Conservation (phyloP, 2,113 vertebrate species). For the Blennius ocellaris region DNA sequence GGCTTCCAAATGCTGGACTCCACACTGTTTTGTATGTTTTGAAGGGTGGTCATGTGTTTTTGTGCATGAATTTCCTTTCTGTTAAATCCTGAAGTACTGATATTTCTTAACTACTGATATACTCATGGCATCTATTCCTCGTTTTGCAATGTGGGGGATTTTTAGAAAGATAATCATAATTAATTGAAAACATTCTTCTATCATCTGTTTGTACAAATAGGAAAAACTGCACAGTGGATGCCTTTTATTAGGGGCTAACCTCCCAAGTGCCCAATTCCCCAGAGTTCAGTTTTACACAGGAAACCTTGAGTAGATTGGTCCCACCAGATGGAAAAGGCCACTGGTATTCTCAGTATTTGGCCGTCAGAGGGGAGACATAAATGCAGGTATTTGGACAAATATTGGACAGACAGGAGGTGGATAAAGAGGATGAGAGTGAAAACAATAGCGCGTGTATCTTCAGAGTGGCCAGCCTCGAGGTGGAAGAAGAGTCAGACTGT, state of each 20-base stretch:
- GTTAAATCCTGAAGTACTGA: not conserved
- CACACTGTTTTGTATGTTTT: no score
- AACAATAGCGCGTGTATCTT: constrained; percentile 73
- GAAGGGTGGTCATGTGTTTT: no score
- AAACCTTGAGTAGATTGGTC: constrained; percentile 53
- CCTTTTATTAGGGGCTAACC: constrained; percentile 20
- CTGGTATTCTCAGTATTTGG: constrained; percentile 78
- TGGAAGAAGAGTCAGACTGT: constrained; percentile 69
- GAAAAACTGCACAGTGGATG: constrained; percentile 16
- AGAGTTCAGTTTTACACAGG: constrained; percentile 52
- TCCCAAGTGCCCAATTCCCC: constrained; percentile 27
- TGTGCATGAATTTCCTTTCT: not conserved
- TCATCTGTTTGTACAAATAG: constrained; percentile 26
- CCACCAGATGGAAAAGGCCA: constrained; percentile 57
- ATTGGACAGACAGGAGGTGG: constrained; percentile 46
- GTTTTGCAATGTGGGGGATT: constrained; percentile 20
- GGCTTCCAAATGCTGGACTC: no score
- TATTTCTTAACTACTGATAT: constrained; percentile 4
- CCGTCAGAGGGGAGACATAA: constrained; percentile 33
- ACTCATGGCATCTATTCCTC: not conserved
- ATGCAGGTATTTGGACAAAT: constrained; percentile 63
- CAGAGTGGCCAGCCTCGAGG: constrained; percentile 36
- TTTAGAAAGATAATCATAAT: not conserved
- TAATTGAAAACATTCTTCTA: not conserved
- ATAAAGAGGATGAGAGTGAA: constrained; percentile 61